Evolutionary conservation across 2,113 vertebrate species (phyloP).

Genomic region (Anolis carolinensis): DNA sequence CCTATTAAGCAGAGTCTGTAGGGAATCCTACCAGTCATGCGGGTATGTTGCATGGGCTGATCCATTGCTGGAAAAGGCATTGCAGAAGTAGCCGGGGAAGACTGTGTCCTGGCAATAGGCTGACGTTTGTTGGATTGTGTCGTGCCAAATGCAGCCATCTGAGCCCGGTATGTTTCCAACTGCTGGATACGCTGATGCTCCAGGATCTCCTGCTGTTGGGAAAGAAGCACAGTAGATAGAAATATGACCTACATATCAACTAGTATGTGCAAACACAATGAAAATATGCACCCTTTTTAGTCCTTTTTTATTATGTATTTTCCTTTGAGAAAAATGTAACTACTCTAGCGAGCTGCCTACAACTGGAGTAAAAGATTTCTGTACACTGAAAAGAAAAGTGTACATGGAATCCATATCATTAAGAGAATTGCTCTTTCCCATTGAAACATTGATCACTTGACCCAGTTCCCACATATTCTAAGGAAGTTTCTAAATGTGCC

Average conservation of each 20-base stretch:
- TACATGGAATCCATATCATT: not conserved
- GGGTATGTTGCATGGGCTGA: constrained; percentile 77
- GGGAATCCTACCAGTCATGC: constrained; percentile 80
- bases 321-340: not conserved
- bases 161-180: constrained; percentile 74
- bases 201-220: constrained; percentile 74
- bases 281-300: too few species aligned
- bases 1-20: constrained; percentile 76
- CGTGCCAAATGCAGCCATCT: constrained; percentile 76
- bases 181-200: constrained; percentile 70
- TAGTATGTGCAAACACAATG: not conserved
- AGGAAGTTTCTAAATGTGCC: not conserved
- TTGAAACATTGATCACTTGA: not conserved
- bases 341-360: not conserved
- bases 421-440: not conserved
- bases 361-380: too few species aligned
- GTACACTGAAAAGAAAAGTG: not conserved
- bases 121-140: constrained; percentile 79
- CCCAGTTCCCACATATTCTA: not conserved
- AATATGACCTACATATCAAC: constrained; percentile 64
- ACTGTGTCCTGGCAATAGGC: constrained; percentile 71
- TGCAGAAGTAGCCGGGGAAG: constrained; percentile 71
- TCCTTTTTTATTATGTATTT: too few species aligned
- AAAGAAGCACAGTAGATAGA: constrained; percentile 77
- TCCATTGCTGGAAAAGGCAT: constrained; percentile 76